Base-by-base conservation (phyloP, 2,888 invertebrate genomes). In the Melolontha melolontha region DNA sequence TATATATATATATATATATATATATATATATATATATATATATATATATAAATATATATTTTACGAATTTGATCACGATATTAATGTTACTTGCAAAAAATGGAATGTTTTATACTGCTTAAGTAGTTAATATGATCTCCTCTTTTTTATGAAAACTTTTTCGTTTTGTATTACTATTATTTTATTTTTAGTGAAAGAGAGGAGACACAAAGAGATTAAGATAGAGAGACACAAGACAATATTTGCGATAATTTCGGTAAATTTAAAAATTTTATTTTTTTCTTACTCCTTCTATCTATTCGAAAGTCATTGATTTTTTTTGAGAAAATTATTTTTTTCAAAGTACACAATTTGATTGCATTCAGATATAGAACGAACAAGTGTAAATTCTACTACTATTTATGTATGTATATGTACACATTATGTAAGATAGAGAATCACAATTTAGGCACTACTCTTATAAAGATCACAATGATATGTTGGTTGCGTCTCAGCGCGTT, bases 401-500 rank as follows among this genome's bases (percentile, higher is more conserved):
- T 54, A 51, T 51, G 16, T 54, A 51, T 51, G 16, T 14, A 47
- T 47, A 47, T 16, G 47, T 47, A 51, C 27, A 51, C 73, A 74
- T 73, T 74, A 72, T 72, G 68, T 72, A 70, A 76, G 74, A 75
- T 75, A 75, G 72, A 75, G 73, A 77, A 78, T 76, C 75, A 80
- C 79, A 80, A 66, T 69, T 69, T 80, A 84, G 84, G 84, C 84
- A 84, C 84, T 84, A 83, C 83, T 81, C 79, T 79, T 79, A 76
- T 73, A 75, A 79, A 82, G 80, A 83, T 84, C 82, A 84, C 82
- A 83, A 78, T 84, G 83, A 84, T 83, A 84, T 84, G 83, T 81
- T 75, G 59, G 52, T 66, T 62, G 69, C 69, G 51, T 47, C 47
- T 14, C 7, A 62, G 34, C 59, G 59, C 59, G 29, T 47, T 62